Percentiles rank a stretch among this genome's conserved stretches.
These are phyloP conservation scores for Agrochola circellaris DNA, from an alignment of 2,888 invertebrate genomes.

Conservation along the genomic window DNA sequence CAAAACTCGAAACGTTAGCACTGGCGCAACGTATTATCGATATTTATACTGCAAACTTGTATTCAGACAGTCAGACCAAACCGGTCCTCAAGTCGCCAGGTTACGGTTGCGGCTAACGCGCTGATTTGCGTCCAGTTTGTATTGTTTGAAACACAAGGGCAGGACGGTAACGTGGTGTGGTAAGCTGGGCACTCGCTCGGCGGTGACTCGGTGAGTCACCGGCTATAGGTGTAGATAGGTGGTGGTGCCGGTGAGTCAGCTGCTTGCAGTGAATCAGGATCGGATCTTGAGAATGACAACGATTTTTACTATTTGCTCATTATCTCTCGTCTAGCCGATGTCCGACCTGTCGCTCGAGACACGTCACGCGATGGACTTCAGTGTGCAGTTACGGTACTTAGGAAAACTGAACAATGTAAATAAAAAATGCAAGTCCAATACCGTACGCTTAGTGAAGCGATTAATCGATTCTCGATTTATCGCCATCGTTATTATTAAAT, in stretches of 20 bases:
- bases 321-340: conserved; percentile 41
- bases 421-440: conserved; percentile 58
- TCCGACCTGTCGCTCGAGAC: conserved; percentile 10
- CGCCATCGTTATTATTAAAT: conserved; percentile 50
- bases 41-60: conserved; percentile 66
- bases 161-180: conserved; percentile 60
- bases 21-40: conserved; percentile 58
- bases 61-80: conserved; percentile 59
- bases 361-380: conserved; percentile 21
- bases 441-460: conserved; percentile 65
- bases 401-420: conserved; percentile 49
- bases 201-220: conserved; percentile 75
- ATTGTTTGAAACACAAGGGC: conserved; percentile 65
- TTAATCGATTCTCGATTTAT: conserved; percentile 65
- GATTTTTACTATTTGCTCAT: conserved; percentile 67
- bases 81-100: conserved; percentile 65
- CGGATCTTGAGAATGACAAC: conserved; percentile 69
- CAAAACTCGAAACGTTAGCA: conserved; percentile 60
- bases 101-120: conserved; percentile 63
- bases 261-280: conserved; percentile 73
- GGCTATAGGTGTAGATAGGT: conserved; percentile 62
- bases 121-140: conserved; percentile 66
- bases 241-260: conserved; percentile 70
- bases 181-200: conserved; percentile 55
- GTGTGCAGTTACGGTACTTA: conserved; percentile 58